phyloP scores from a whole-genome alignment of 1,140 invertebrate species.

The Asbolus verrucosus region DNA sequence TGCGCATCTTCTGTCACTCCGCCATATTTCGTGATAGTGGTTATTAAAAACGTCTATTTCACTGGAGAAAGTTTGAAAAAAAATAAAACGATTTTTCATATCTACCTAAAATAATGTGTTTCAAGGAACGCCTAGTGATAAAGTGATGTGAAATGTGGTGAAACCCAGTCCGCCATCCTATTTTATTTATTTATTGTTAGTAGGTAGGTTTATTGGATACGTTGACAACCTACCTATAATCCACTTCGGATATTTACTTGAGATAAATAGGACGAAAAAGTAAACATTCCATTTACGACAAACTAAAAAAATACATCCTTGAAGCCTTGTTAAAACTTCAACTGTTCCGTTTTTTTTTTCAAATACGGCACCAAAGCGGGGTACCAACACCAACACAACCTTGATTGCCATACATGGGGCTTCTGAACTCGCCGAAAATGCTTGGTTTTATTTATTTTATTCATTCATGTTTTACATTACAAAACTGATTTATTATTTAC shows the following conservation, averaged over 20 bases:
- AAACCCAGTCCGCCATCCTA: background rate
- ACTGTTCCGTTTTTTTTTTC: background rate
- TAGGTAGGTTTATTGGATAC: constrained; percentile 36
- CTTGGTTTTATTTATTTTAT: no score
- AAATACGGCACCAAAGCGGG: background rate
- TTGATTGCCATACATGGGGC: constrained; percentile 29
- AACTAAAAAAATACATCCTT: constrained; percentile 2
- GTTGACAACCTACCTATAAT: constrained; percentile 35
- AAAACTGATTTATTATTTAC: no score
- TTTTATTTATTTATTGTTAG: constrained; percentile 39
- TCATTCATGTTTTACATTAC: no score
- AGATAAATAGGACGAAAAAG: constrained; percentile 40
- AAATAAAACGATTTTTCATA: constrained; percentile 3
- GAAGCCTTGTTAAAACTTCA: constrained; percentile 3
- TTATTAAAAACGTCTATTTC: constrained; percentile 27
- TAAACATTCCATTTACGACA: constrained; percentile 20
- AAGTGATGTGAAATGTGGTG: constrained; percentile 40
- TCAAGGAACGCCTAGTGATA: constrained; percentile 18
- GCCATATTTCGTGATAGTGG: constrained; percentile 28
- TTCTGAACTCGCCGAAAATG: background rate
- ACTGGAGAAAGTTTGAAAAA: constrained; percentile 47
- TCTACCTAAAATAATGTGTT: constrained; percentile 8
- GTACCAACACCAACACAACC: background rate
- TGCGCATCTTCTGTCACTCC: constrained; percentile 26
- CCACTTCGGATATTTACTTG: constrained; percentile 27